Evolutionary conservation across 2,888 invertebrate genomes (phyloP), one percentile per base, ranked within the genome.

Genomic region (Euzetes globulus): DNA sequence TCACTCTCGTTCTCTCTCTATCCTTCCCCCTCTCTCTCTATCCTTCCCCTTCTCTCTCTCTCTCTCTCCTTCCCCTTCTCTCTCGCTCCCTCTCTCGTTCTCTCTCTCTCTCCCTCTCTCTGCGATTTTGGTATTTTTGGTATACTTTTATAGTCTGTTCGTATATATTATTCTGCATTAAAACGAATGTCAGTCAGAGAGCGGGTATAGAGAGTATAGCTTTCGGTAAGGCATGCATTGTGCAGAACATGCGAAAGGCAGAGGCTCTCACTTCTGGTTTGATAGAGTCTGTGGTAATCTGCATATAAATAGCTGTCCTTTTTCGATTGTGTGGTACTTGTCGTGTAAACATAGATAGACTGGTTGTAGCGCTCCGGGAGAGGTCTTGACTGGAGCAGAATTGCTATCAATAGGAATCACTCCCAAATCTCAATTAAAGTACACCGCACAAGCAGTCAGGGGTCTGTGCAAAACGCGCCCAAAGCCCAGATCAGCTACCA

Each of bases 251-350:
- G 41, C 6, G 37, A 68, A 68, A 68, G 68, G 68, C 68, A 68
- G 41, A 15, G 60, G 19, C 22, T 19, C 71, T 45, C 13, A 17
- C 60, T 72, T 17, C 55, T 50, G 13, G 37, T 29, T 22, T 72
- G 72, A 68, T 68, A 33, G 37, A 65, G 68, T 41, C 68, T 68
- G 41, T 41, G 41, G 29, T 75, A 75, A 75, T 75, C 75, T 75
- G 75, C 75, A 75, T 75, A 75, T 75, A 75, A 75, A 75, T 75
- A 75, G 75, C 45, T 73, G 63, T 73, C 63, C 63, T 37, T 73
- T 63, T 19, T 68, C 68, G 41, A 47, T 60, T 73, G 73, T 73
- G 73, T 68, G 73, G 65, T 68, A 45, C 45, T n/a, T 65, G 63
- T 65, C 73, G 65, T 65, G 65, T 60, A 73, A 73, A 63, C 63